These are phyloP conservation scores for Drosophila melanica DNA, from an alignment of 1,140 invertebrate species.

Conservation along the genomic window DNA sequence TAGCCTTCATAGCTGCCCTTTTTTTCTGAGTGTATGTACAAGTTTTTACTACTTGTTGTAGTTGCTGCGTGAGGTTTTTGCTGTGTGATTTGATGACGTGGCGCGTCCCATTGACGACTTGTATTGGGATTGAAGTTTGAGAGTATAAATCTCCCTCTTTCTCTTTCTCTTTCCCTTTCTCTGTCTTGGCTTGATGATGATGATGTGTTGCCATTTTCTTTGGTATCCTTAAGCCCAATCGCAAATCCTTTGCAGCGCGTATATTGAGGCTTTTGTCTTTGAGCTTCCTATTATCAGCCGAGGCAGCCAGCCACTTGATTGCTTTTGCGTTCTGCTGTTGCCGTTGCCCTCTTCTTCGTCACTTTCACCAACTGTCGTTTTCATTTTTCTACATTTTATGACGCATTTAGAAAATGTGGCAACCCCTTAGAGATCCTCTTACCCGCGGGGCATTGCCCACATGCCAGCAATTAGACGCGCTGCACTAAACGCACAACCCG, in stretches of 20 bases:
- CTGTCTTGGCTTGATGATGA: conserved; percentile 16
- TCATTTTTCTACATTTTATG: conserved; percentile 45
- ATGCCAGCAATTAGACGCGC: conserved; percentile 69
- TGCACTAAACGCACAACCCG: conserved; percentile 22
- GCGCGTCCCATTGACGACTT: conserved; percentile 47
- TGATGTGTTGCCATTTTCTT: conserved; percentile 56
- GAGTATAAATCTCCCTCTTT: background rate
- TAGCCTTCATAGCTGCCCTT: too few species aligned
- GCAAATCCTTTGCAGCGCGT: conserved; percentile 61
- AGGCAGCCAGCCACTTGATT: conserved; percentile 41
- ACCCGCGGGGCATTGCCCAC: conserved; percentile 38
- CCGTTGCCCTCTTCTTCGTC: background rate
- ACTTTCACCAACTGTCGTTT: conserved; percentile 54
- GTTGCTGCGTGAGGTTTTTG: conserved; percentile 69
- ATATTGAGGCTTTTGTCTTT: conserved; percentile 49
- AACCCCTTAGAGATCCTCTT: conserved; percentile 55
- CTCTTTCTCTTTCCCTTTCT: conserved; percentile 5
- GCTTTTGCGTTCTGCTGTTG: conserved; percentile 39
- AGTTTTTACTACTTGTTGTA: conserved; percentile 70
- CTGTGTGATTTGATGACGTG: conserved; percentile 73
- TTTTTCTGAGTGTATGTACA: background rate
- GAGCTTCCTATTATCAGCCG: conserved; percentile 36
- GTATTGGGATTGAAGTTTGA: conserved; percentile 33
- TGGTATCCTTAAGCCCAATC: conserved; percentile 30
- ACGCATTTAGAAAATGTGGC: conserved; percentile 54